Conservation (phyloP, 2,113 vertebrate species). For the Salminus brasiliensis region DNA sequence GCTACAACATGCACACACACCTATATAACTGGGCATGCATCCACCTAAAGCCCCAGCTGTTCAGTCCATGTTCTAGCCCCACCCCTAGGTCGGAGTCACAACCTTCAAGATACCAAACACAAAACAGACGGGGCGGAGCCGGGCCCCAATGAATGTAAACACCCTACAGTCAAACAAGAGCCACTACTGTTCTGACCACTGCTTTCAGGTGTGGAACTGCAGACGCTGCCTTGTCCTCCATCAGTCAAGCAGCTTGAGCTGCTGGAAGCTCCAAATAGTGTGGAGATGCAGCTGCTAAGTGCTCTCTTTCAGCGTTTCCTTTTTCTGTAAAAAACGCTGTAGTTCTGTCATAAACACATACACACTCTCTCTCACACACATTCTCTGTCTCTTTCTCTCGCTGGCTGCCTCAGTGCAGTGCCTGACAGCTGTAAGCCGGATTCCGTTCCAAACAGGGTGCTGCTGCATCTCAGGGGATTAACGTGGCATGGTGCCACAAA, state of each 20-base stretch:
- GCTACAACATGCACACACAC: too few species aligned
- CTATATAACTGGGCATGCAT: background rate
- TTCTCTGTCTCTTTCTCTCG: background rate
- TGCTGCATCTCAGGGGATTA: conserved; percentile 48
- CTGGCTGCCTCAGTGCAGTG: conserved; percentile 5
- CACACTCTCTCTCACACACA: background rate
- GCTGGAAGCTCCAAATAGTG: background rate
- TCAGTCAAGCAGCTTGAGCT: background rate
- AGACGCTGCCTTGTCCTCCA: background rate
- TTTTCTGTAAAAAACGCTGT: conserved; percentile 7
- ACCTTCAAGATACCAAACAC: too few species aligned
- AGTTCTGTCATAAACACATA: conserved; percentile 13
- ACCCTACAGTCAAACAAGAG: conserved; percentile 2
- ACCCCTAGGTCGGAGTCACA: conserved; percentile 1
- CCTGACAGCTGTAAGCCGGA: conserved; percentile 50
- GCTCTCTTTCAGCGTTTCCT: background rate
- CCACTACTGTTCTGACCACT: background rate
- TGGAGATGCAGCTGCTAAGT: background rate
- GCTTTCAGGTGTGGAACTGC: background rate
- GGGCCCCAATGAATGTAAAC: background rate
- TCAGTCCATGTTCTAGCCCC: background rate
- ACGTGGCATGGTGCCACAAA: conserved; percentile 36
- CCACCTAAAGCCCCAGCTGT: conserved; percentile 44
- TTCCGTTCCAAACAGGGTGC: conserved; percentile 49
- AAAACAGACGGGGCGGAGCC: background rate